A percentile compares a stretch with the other conserved stretches of the same genome.
These are phyloP conservation scores for Vannuccia rotundouncinata DNA, from an alignment of 2,888 invertebrate species.

Conservation along the genomic window DNA sequence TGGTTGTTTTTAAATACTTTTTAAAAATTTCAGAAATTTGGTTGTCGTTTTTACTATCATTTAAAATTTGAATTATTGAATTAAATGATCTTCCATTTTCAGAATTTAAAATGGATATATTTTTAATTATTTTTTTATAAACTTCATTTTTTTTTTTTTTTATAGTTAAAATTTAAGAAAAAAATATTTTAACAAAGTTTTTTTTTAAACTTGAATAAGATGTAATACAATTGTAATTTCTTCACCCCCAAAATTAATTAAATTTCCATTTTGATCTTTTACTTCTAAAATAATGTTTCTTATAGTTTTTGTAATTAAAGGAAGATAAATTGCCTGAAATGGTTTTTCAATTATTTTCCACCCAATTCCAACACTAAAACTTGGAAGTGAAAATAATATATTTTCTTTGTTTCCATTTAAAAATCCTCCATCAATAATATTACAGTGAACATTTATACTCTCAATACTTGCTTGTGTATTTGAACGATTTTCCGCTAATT, in stretches of 20 bases:
- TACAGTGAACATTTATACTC: not conserved
- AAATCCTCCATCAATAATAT: not conserved
- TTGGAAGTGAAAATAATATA: not conserved
- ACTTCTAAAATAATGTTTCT: conserved; percentile 25
- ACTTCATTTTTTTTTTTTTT: too few relatives aligned
- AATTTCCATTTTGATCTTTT: conserved; percentile 40
- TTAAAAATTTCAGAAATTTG: too few relatives aligned
- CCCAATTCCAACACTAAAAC: conserved; percentile 38
- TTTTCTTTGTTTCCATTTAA: not conserved
- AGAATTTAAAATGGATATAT: too few relatives aligned
- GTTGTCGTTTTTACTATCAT: too few relatives aligned
- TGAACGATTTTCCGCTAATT: not conserved
- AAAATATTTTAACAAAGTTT: too few relatives aligned
- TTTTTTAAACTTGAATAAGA: conserved; percentile 39
- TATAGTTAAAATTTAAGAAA: too few relatives aligned
- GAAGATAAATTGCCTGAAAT: conserved; percentile 39
- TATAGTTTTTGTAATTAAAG: conserved; percentile 36
- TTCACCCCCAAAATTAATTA: conserved; percentile 39
- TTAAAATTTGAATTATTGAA: too few relatives aligned
- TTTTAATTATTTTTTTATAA: too few relatives aligned
- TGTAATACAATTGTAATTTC: conserved; percentile 40
- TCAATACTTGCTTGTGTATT: not conserved
- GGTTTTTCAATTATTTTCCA: conserved; percentile 40
- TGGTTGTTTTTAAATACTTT: too few relatives aligned
- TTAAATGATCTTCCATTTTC: too few relatives aligned